A percentile compares a stretch with the other conserved stretches of the same genome.
Evolutionary conservation across 2,888 invertebrate genomes (phyloP).

Genomic region (Therioaphis trifolii): DNA sequence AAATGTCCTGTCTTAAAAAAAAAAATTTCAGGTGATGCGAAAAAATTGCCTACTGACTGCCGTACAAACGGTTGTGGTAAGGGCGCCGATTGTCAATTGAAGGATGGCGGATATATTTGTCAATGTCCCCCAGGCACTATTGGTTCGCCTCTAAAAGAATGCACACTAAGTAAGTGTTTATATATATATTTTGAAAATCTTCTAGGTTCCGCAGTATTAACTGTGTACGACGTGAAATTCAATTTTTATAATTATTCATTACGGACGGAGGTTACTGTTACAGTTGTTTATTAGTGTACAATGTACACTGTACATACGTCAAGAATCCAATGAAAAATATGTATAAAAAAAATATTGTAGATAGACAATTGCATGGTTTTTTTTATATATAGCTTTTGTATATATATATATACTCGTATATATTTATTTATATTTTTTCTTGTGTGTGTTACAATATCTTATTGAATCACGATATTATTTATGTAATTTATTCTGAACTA

Average conservation of each 20-base stretch:
- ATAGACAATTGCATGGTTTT: constrained; percentile 46
- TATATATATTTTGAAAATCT: background rate
- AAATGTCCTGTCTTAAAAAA: background rate
- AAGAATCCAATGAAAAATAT: constrained; percentile 12
- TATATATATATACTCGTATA: constrained; percentile 26
- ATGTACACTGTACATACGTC: constrained; percentile 30
- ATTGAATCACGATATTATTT: constrained; percentile 9
- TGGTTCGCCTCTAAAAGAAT: constrained; percentile 79
- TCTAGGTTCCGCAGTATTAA: background rate
- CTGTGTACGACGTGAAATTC: background rate
- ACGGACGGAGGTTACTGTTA: background rate
- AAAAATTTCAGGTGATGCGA: constrained; percentile 71
- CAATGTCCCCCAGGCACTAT: constrained; percentile 81
- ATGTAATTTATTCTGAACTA: constrained; percentile 18
- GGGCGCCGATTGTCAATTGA: constrained; percentile 85
- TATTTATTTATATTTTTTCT: constrained; percentile 1
- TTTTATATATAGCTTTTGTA: constrained; percentile 44
- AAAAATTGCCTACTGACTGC: constrained; percentile 79
- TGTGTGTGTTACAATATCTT: background rate
- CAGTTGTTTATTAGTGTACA: background rate
- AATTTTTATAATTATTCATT: background rate
- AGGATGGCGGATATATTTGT: constrained; percentile 84
- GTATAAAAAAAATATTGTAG: constrained; percentile 33
- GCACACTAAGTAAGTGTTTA: constrained; percentile 74
- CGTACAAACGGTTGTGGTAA: constrained; percentile 85